Base-by-base conservation (phyloP, 2,888 invertebrate genomes). In the Rhimphoctona megacephalus region DNA sequence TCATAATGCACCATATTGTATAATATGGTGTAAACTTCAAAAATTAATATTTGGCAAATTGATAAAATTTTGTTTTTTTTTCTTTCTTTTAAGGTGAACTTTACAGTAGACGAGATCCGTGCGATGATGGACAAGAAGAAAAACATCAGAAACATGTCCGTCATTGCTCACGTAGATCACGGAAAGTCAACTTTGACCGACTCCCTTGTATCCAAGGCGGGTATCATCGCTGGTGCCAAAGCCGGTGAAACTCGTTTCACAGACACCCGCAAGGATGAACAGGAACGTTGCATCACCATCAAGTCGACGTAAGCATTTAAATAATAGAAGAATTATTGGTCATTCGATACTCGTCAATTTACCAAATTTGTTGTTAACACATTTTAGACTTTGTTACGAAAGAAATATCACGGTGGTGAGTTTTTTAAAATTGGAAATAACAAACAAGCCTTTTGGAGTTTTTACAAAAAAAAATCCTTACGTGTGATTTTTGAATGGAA, bases 61-160 rank as follows among this genome's bases (percentile, higher is more conserved):
- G 46, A 74, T 66, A 0, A 14, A 61, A n/a, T 49, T 30, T 30
- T 61, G 4, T 61, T 61, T 83, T 57, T 78, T 67, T 86, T 72
- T 73, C 89, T 33, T 70, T 82, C 82, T 77, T 92, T 95, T 64
- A 92, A 99, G 99, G 99, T 99, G 97, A 99, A 99, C 97, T 99
- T 99, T 95, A 99, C 99, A 91, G 98, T 99, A 96, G 99, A 99
- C 96, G 99, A 99, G 96, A 99, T 99, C 96, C 98, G 99, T 96
- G 96, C 94, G 95, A 98, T 99, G 97, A 99, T 99, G 99, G 99
- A 99, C 98, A 98, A 98, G 95, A 99, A 99, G 96, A 96, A 96
- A 96, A 99, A 99, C 95, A 99, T 99, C 96, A 97, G 99, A 95
- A 99, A 99, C 96, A 99, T 99, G 99, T 99, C 99, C 94, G 99